Base-by-base conservation (phyloP, 2,113 vertebrate species). In the Ascaphus truei region DNA sequence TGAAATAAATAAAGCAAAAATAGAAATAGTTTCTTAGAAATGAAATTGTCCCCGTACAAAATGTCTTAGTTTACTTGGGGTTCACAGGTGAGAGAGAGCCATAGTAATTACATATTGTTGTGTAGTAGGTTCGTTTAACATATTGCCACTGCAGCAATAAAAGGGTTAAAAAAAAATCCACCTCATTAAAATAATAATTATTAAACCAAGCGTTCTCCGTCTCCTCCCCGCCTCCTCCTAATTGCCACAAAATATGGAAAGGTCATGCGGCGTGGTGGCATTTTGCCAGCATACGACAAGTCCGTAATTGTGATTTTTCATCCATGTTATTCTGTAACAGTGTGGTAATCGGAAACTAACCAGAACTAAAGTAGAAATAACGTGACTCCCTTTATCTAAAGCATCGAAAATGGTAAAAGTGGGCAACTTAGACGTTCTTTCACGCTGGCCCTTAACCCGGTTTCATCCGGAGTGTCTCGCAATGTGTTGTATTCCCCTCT, bases 291-390 rank as follows among this genome's bases (percentile, higher is more conserved):
- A 52, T 82, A 68, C 80, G 79, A 79, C 82, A 82, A 79, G 62
- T 81, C 80, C 29, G 69, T 86, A 86, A 87, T 84, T 89, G 80
- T 33, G 47, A 84, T 88, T 91, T 88, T 89, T 87, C 85, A 85
- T 80, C 86, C 80, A 67, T 73, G 79, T 86, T 86, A 89, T 85
- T 84, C 79, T 71, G 75, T 82, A 79, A 82, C 85, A 72, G 81
- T 73, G 85, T 81, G 83, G 79, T 85, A 87, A 88, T 91, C 74
- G 72, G 79, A 82, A 85, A 86, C 80, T 85, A 79, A 68, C 86
- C 87, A 90, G 84, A 92, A 84, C 85, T 89, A 89, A 89, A 87
- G 82, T 79, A 79, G 77, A 86, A 88, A 90, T 88, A 83, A 84
- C 81, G 77, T 80, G 75, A 80, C 79, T 77, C 72, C 78, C 63